These are phyloP conservation scores for Cepaea hortensis DNA, from an alignment of 2,888 invertebrate genomes.

Conservation along the genomic window DNA sequence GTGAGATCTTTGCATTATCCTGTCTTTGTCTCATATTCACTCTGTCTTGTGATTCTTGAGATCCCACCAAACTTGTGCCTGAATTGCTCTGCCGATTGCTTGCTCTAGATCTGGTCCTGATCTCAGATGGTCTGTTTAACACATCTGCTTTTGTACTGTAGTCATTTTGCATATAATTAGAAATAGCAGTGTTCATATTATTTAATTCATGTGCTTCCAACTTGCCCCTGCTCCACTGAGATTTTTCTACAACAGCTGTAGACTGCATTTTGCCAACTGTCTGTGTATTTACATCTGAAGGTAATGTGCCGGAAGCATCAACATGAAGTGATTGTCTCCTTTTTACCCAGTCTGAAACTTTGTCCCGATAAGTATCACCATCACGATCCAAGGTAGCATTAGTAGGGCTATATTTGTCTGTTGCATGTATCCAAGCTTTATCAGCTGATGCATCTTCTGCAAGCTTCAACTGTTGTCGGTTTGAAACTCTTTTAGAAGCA, in stretches of 20 bases:
- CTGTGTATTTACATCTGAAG: not conserved
- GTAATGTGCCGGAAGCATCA: not conserved
- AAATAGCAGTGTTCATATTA: not conserved
- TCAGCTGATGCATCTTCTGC: not conserved
- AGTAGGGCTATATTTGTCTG: slow-evolving; percentile 5
- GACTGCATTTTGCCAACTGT: not conserved
- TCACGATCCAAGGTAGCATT: not conserved
- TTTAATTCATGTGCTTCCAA: not conserved
- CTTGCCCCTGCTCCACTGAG: not conserved
- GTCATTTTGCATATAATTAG: not conserved
- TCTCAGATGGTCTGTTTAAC: slow-evolving; percentile 13
- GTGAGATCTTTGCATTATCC: not conserved
- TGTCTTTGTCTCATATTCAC: not conserved
- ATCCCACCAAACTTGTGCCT: not conserved
- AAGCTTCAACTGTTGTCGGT: slow-evolving; percentile 3
- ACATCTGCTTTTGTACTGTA: not conserved
- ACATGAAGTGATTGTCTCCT: slow-evolving; percentile 29
- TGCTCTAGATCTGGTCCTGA: slow-evolving; percentile 3
- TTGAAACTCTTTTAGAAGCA: not conserved
- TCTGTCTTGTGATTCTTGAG: not conserved
- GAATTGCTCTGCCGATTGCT: not conserved
- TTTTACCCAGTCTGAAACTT: slow-evolving; percentile 35
- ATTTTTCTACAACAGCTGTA: not conserved
- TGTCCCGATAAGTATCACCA: slow-evolving; percentile 4
- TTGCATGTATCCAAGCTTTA: not conserved